A percentile compares a stretch with the other conserved stretches of the same genome.
Conservation (phyloP, 1,140 invertebrate genomes). For the Bemisia tabaci region DNA sequence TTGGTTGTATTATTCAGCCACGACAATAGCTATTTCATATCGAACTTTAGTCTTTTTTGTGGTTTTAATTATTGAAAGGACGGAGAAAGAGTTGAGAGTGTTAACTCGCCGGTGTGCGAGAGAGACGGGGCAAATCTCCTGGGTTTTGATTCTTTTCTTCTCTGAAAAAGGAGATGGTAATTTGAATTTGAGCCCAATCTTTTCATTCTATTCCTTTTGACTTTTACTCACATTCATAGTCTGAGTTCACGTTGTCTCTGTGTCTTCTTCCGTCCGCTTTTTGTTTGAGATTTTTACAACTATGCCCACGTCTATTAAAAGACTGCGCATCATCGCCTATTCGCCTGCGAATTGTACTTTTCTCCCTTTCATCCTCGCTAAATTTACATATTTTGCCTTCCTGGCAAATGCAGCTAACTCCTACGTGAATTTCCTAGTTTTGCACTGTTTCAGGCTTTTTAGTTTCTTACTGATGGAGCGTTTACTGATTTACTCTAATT, state of each 20-base stretch:
- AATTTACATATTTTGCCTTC: too few species aligned
- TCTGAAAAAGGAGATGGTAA: not conserved
- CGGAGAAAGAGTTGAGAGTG: not conserved
- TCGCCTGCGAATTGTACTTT: too few species aligned
- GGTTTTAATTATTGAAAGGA: not conserved
- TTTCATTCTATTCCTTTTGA: too few species aligned
- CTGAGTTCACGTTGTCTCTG: not conserved
- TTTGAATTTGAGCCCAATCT: too few species aligned
- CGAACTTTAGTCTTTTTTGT: not conserved
- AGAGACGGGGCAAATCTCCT: not conserved
- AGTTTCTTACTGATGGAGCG: too few species aligned
- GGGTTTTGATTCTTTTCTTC: not conserved
- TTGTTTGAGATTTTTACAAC: not conserved
- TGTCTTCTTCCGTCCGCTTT: not conserved
- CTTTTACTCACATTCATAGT: not conserved
- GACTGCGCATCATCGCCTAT: too few species aligned
- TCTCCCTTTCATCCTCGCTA: too few species aligned
- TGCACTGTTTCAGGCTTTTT: too few species aligned
- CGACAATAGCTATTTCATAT: not conserved
- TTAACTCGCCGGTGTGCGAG: not conserved
- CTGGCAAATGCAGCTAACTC: too few species aligned
- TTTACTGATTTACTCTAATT: too few species aligned
- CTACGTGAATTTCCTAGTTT: too few species aligned
- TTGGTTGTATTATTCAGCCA: not conserved
- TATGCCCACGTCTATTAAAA: not conserved